A percentile compares a stretch with the other conserved stretches of the same genome.
Conservation (phyloP, 2,797 vertebrate genomes). For the Ciconia nigra region DNA sequence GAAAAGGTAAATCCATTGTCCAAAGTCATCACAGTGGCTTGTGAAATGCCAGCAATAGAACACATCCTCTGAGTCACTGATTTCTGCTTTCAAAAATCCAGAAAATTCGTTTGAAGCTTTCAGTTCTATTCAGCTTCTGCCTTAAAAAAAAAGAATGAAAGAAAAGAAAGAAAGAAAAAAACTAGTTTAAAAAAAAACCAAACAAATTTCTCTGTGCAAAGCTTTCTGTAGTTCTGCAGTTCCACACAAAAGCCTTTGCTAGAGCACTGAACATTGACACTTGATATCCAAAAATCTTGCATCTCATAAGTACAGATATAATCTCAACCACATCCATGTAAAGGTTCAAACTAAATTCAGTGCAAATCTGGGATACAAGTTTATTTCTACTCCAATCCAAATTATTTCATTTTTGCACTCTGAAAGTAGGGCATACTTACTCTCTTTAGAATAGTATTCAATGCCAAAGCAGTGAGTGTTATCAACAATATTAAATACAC, state of each 20-base stretch:
- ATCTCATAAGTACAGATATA: not conserved
- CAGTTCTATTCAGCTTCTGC: not conserved
- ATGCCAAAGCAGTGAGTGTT: not conserved
- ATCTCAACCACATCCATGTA: not conserved
- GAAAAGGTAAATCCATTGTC: not conserved
- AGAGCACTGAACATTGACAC: not conserved
- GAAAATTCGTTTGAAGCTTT: not conserved
- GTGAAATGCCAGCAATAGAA: not conserved
- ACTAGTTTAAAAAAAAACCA: not conserved
- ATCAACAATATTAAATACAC: not conserved
- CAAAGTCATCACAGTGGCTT: not conserved
- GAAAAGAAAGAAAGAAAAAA: not conserved
- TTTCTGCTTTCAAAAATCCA: not conserved
- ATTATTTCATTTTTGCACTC: not conserved
- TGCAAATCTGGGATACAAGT: not conserved
- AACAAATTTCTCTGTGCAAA: not conserved
- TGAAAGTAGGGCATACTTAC: not conserved
- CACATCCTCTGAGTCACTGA: not conserved
- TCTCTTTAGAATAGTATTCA: not conserved
- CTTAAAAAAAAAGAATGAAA: not conserved
- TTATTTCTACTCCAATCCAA: not conserved
- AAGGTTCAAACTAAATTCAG: not conserved
- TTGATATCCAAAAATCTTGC: not conserved
- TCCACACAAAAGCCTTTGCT: not conserved
- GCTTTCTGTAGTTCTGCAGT: not conserved